These are phyloP conservation scores for Epinephelus cyanopodus DNA, from an alignment of 2,113 vertebrate genomes.

Conservation along the genomic window DNA sequence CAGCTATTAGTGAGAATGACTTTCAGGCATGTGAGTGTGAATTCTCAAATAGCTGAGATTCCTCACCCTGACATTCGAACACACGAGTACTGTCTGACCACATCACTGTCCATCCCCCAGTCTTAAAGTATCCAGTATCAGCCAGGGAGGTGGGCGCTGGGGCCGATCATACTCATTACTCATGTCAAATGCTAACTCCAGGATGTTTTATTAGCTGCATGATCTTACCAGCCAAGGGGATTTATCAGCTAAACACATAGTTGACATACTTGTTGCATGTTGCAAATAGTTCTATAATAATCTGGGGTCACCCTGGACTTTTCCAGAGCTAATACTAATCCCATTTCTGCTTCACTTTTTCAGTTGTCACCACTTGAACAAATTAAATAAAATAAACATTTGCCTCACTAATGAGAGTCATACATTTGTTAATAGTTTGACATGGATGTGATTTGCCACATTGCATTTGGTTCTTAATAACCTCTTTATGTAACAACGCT, in stretches of 20 bases:
- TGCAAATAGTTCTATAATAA: neutral
- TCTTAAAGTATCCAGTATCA: neutral
- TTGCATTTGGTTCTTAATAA: too few species aligned
- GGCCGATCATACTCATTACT: neutral
- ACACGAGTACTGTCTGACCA: slow-evolving; percentile 7
- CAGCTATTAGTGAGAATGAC: slow-evolving; percentile 17
- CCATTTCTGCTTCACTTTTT: neutral
- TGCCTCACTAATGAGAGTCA: too few species aligned
- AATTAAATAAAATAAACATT: too few species aligned
- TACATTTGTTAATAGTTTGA: too few species aligned
- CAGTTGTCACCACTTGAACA: too few species aligned
- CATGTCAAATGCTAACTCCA: neutral
- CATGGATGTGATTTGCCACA: too few species aligned
- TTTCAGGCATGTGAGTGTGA: slow-evolving; percentile 29
- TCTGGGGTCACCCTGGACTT: neutral
- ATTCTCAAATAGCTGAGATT: slow-evolving; percentile 50
- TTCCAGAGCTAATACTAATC: neutral
- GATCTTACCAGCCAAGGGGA: neutral
- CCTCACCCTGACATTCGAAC: slow-evolving; percentile 23
- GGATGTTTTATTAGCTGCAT: neutral
- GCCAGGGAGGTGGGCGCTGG: neutral
- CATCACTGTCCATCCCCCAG: neutral
- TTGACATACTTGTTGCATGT: slow-evolving; percentile 7
- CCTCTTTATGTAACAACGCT: too few species aligned
- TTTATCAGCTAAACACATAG: slow-evolving; percentile 1